Evolutionary conservation across 2,113 vertebrate genomes (phyloP).

Genomic region (Labeo catla): DNA sequence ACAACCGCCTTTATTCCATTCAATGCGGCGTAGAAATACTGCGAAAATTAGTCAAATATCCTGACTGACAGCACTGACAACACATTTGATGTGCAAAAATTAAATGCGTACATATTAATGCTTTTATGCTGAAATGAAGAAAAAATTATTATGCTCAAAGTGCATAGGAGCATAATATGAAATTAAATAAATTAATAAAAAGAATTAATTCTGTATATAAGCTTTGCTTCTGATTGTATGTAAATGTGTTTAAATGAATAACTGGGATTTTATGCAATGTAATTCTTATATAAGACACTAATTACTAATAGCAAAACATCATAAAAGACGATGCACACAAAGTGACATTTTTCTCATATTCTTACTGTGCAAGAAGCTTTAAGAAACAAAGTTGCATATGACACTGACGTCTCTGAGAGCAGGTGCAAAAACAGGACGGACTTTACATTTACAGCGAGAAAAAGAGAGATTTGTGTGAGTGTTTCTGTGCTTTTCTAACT

Average conservation of each 20-base stretch:
- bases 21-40: neutral
- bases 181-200: neutral
- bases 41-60: neutral
- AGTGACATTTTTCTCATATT: neutral
- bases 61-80: constrained; percentile 12
- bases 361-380: neutral
- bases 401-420: neutral
- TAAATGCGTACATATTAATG: neutral
- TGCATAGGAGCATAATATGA: neutral
- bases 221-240: neutral
- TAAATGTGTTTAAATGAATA: neutral
- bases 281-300: neutral
- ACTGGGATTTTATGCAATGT: neutral
- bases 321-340: neutral
- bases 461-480: neutral
- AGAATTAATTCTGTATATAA: neutral
- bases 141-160: neutral
- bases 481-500: neutral
- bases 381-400: neutral
- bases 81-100: neutral
- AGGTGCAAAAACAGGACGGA: neutral
- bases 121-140: neutral
- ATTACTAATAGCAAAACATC: neutral
- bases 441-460: neutral
- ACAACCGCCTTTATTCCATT: neutral